Evolutionary conservation across 2,888 invertebrate genomes (phyloP).

Genomic region (Macrosiphum euphorbiae): DNA sequence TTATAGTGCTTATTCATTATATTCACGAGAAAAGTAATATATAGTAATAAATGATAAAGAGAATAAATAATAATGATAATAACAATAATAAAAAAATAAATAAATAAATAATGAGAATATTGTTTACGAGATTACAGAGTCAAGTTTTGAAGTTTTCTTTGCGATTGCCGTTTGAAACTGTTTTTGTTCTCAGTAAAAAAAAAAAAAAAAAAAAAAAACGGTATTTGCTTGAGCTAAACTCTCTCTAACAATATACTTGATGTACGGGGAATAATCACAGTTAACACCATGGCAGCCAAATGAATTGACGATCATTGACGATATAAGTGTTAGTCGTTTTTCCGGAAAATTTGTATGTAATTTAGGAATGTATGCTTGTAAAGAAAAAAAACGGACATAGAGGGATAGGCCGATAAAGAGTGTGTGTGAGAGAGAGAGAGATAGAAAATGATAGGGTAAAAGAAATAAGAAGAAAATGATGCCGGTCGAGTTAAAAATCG

Average conservation of each 20-base stretch:
- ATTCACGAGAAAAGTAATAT: background rate
- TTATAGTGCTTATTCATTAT: background rate
- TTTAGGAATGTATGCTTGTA: conserved; percentile 7
- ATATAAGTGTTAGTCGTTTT: conserved; percentile 20
- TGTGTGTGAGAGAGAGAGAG: background rate
- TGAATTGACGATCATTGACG: conserved; percentile 13
- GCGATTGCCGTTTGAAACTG: background rate
- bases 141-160: background rate
- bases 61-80: background rate
- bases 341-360: conserved; percentile 50
- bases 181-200: background rate
- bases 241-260: background rate
- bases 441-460: background rate
- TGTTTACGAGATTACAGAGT: background rate
- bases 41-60: background rate
- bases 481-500: conserved; percentile 61
- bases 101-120: background rate
- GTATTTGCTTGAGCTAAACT: background rate
- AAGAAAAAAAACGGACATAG: background rate
- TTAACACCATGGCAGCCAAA: background rate
- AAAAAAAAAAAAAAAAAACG: background rate
- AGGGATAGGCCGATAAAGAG: background rate
- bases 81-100: background rate
- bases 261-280: background rate
- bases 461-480: conserved; percentile 38